A percentile compares a stretch with the other conserved stretches of the same genome.
These are phyloP conservation scores for Pitta sordida DNA, from an alignment of 2,113 vertebrate species.

Conservation along the genomic window DNA sequence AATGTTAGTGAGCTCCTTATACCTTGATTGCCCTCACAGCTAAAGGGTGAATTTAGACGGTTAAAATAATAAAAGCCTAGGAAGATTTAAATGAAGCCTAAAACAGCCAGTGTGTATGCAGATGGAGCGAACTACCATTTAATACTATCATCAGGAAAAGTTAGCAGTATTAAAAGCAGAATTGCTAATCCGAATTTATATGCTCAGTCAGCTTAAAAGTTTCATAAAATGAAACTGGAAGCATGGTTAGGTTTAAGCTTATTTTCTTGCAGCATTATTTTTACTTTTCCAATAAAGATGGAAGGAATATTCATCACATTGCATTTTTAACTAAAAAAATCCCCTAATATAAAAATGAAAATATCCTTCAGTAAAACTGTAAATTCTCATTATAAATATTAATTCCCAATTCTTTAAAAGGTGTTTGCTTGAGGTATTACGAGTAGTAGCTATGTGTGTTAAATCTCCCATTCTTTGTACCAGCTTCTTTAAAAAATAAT, in stretches of 20 bases:
- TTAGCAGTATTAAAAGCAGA: neutral
- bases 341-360: neutral
- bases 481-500: conserved; percentile 59
- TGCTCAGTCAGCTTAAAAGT: neutral
- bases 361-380: conserved; percentile 1
- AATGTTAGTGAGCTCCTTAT: neutral
- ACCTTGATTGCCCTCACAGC: neutral
- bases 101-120: neutral
- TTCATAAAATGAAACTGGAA: neutral
- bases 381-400: conserved; percentile 55
- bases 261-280: neutral
- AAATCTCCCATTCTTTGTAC: conserved; percentile 70
- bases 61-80: neutral
- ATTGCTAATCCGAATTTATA: neutral
- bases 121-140: neutral
- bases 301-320: accelerated
- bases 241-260: neutral
- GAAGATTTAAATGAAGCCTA: neutral
- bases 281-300: neutral
- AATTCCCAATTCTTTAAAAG: conserved; percentile 21
- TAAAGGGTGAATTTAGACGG: neutral
- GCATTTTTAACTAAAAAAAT: neutral
- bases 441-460: conserved; percentile 61
- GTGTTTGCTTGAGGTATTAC: conserved; percentile 57
- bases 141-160: neutral